phyloP scores from a whole-genome alignment of 2,888 invertebrate genomes.

The Ectobius pallidus region DNA sequence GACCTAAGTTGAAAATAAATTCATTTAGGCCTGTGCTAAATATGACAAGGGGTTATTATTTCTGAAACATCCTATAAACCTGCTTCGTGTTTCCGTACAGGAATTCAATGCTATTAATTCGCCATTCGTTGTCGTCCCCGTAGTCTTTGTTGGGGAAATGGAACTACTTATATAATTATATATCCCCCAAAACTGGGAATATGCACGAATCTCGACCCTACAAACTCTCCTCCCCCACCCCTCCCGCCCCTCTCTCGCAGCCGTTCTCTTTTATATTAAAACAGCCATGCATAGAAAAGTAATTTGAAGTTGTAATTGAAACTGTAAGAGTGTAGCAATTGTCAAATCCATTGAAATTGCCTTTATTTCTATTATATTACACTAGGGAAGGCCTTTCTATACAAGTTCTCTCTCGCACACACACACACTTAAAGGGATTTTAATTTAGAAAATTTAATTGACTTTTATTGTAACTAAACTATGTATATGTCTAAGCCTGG shows the following conservation, averaged over 20 bases:
- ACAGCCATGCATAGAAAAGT: conserved; percentile 51
- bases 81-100: background rate
- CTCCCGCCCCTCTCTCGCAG: background rate
- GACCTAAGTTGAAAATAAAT: too few relatives aligned
- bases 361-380: conserved; percentile 39
- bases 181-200: background rate
- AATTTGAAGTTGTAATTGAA: conserved; percentile 59
- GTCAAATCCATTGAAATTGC: conserved; percentile 41
- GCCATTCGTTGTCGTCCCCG: background rate
- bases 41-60: too few relatives aligned
- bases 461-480: conserved; percentile 41
- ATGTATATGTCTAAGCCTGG: conserved; percentile 25
- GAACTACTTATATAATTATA: conserved; percentile 18
- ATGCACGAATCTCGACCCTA: conserved; percentile 22
- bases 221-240: conserved; percentile 16
- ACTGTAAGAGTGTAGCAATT: conserved; percentile 43
- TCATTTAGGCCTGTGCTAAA: too few relatives aligned
- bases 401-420: background rate
- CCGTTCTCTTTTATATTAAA: conserved; percentile 24
- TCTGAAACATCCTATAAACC: too few relatives aligned
- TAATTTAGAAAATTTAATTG: conserved; percentile 45
- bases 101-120: conserved; percentile 2
- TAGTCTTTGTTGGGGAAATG: background rate
- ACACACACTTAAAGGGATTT: conserved; percentile 39
- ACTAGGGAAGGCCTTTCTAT: conserved; percentile 2